Evolutionary conservation across 2,797 vertebrate species (phyloP).

Genomic region (Tachyglossus aculeatus): DNA sequence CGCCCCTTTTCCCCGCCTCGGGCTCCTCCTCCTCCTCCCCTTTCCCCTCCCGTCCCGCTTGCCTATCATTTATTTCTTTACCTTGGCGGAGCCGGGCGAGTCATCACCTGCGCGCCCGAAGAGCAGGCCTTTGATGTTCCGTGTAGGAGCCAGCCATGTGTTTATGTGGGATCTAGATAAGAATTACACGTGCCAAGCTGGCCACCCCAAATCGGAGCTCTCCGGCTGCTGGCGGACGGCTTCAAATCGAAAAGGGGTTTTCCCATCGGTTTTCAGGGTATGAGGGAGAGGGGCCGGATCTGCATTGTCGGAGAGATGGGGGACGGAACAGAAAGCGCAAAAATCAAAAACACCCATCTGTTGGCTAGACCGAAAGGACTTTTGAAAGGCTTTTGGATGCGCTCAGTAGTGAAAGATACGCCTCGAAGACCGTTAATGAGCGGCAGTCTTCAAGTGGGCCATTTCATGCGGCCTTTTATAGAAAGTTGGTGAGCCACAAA

Average conservation of each 20-base stretch:
- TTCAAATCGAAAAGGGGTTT: not conserved
- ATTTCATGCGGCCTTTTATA: constrained; percentile 52
- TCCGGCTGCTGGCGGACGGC: not conserved
- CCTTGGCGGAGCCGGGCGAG: not conserved
- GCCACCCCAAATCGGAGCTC: not conserved
- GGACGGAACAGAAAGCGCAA: constrained; percentile 64
- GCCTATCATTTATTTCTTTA: not conserved
- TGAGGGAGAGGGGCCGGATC: constrained; percentile 26
- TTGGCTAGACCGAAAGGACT: constrained; percentile 59
- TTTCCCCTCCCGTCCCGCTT: no score
- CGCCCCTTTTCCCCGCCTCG: not conserved
- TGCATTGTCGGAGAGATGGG: no score
- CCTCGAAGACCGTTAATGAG: constrained; percentile 62
- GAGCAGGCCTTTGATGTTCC: not conserved
- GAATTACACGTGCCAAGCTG: not conserved
- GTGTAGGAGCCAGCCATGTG: not conserved
- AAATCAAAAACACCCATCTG: constrained; percentile 61
- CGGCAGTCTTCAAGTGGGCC: constrained; percentile 57
- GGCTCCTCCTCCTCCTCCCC: not conserved
- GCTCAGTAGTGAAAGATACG: constrained; percentile 60
- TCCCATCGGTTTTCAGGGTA: no score
- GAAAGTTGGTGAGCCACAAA: constrained; percentile 55
- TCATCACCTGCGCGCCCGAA: not conserved
- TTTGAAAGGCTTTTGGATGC: constrained; percentile 62
- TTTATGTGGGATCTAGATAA: not conserved